phyloP scores from a whole-genome alignment of 2,888 invertebrate genomes.

The Eristalis tenax region DNA sequence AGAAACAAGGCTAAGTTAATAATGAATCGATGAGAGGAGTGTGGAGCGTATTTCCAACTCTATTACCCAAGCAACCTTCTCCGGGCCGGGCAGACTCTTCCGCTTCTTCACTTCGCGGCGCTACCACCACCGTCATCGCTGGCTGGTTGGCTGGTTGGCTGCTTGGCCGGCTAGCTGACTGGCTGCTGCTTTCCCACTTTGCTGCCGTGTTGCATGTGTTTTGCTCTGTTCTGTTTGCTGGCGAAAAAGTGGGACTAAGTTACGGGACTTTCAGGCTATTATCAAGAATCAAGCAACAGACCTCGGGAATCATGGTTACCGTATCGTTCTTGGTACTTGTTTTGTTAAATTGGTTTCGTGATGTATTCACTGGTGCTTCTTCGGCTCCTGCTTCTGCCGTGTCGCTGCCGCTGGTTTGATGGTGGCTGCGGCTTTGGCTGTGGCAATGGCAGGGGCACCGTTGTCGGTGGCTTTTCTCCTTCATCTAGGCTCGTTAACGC shows the following conservation, averaged over 20 bases:
- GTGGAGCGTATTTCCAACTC: constrained; percentile 44
- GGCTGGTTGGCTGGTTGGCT: not conserved
- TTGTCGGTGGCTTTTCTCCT: constrained; percentile 5
- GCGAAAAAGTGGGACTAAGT: constrained; percentile 80
- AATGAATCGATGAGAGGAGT: constrained; percentile 62
- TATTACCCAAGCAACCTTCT: constrained; percentile 22
- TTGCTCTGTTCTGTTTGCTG: constrained; percentile 17
- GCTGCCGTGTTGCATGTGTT: constrained; percentile 44
- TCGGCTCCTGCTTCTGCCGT: not conserved
- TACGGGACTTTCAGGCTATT: constrained; percentile 79
- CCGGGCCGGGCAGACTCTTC: constrained; percentile 25
- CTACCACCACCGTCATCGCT: not conserved
- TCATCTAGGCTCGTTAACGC: constrained; percentile 57
- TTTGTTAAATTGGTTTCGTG: constrained; percentile 63
- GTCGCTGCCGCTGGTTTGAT: not conserved
- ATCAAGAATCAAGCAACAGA: constrained; percentile 65
- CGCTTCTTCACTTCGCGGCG: not conserved
- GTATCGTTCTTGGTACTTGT: constrained; percentile 63
- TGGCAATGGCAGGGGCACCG: not conserved
- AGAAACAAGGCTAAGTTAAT: constrained; percentile 66
- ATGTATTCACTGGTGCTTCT: constrained; percentile 14
- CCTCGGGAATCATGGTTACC: constrained; percentile 63
- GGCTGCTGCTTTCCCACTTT: not conserved
- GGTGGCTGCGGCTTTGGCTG: constrained; percentile 1
- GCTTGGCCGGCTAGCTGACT: not conserved